Percentiles rank a stretch among this genome's conserved stretches.
Evolutionary conservation across 2,113 vertebrate species (phyloP).

Genomic region (Beaufortia kweichowensis): DNA sequence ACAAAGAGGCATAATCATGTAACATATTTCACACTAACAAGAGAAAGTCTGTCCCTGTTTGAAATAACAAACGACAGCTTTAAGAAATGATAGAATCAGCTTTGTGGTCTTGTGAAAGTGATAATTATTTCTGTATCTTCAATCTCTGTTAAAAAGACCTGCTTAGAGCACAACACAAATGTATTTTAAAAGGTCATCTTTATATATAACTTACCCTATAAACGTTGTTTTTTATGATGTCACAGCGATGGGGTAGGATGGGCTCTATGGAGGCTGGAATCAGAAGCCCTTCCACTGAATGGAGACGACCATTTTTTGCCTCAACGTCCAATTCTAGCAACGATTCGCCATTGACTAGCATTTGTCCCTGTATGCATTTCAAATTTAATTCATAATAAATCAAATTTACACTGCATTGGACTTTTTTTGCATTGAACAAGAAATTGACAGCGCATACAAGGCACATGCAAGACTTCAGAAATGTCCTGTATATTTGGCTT

Average conservation of each 20-base stretch:
- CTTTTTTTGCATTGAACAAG: no score
- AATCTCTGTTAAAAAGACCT: no score
- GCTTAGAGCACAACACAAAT: no score
- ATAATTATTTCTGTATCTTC: no score
- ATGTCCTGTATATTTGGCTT: neutral
- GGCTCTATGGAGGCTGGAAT: constrained; percentile 86
- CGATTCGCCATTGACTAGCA: constrained; percentile 75
- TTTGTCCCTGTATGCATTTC: constrained; percentile 76
- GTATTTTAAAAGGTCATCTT: no score
- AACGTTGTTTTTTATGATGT: constrained; percentile 67
- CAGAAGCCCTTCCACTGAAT: constrained; percentile 80
- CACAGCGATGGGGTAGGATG: constrained; percentile 86
- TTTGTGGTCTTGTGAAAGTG: no score
- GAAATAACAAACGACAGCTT: neutral
- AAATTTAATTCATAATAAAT: neutral
- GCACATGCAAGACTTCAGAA: no score
- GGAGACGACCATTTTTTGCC: constrained; percentile 86
- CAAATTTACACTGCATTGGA: no score
- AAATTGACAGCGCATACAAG: no score
- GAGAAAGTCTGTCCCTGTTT: neutral
- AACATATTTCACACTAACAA: neutral
- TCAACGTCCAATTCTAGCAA: constrained; percentile 81
- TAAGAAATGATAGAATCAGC: neutral
- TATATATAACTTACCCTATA: constrained; percentile 70
- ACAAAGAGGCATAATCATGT: neutral